Evolutionary conservation across 2,888 invertebrate species (phyloP).

Genomic region (Luperina nickerlii): DNA sequence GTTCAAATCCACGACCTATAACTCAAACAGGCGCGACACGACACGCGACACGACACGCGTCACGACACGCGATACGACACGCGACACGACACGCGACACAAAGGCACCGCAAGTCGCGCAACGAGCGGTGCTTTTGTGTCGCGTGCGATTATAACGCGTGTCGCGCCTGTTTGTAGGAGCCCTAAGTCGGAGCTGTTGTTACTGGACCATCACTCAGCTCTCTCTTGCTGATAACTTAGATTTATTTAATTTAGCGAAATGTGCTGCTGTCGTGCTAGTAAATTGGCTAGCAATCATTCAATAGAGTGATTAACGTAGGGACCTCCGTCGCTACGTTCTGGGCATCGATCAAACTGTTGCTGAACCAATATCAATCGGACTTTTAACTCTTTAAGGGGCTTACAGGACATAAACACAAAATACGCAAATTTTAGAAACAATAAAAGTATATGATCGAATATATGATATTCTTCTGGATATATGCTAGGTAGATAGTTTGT

Average conservation of each 20-base stretch:
- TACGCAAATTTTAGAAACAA: too few species aligned
- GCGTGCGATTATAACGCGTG: too few species aligned
- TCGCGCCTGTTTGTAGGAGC: too few species aligned
- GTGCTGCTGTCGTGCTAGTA: constrained; percentile 35
- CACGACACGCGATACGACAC: too few species aligned
- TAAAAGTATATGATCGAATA: too few species aligned
- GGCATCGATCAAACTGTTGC: constrained; percentile 42
- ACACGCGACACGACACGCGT: too few species aligned
- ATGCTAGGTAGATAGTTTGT: too few species aligned
- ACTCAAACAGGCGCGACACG: background rate
- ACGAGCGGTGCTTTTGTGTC: too few species aligned
- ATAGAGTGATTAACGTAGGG: constrained; percentile 17
- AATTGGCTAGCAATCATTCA: constrained; percentile 39
- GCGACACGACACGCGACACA: too few species aligned
- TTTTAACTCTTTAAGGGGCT: background rate
- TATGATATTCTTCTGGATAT: too few species aligned
- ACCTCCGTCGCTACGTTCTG: constrained; percentile 31
- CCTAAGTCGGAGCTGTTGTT: background rate
- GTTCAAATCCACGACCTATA: background rate
- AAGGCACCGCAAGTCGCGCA: too few species aligned
- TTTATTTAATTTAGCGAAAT: constrained; percentile 35
- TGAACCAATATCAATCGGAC: background rate
- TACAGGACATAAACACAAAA: too few species aligned
- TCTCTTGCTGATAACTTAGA: background rate
- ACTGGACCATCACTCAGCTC: background rate